phyloP scores from a whole-genome alignment of 2,113 vertebrate genomes.

The Halichoeres trimaculatus region DNA sequence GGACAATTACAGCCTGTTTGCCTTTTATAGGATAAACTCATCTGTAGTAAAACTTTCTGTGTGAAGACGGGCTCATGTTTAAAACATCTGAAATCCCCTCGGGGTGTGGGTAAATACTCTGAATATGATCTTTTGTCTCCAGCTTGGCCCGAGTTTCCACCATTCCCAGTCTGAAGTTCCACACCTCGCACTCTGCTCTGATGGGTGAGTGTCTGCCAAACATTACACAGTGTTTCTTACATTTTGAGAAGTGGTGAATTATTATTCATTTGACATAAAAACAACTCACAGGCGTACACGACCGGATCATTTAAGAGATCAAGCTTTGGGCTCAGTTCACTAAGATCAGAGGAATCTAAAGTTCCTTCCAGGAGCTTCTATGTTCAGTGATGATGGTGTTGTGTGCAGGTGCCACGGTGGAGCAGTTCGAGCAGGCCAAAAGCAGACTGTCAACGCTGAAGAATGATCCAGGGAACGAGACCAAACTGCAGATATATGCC shows the following conservation, averaged over 20 bases:
- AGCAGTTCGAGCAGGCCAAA: constrained; percentile 90
- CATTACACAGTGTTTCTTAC: too few species aligned
- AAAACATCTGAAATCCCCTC: too few species aligned
- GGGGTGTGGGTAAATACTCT: not conserved
- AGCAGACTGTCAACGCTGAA: constrained; percentile 85
- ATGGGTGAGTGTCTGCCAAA: constrained; percentile 80
- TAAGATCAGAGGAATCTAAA: too few species aligned
- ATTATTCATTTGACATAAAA: too few species aligned
- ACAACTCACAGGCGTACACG: too few species aligned
- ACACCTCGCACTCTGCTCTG: constrained; percentile 73
- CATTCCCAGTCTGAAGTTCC: constrained; percentile 73
- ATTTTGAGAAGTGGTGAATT: too few species aligned
- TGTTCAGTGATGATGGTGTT: not conserved
- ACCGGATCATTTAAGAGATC: too few species aligned
- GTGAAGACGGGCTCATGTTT: too few species aligned
- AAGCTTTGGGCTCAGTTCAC: too few species aligned
- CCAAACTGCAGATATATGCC: constrained; percentile 92
- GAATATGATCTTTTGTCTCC: not conserved
- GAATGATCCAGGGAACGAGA: constrained; percentile 90
- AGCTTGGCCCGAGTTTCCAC: constrained; percentile 38
- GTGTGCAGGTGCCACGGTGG: constrained; percentile 71
- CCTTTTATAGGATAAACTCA: too few species aligned
- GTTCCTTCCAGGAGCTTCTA: not conserved
- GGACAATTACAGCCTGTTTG: too few species aligned
- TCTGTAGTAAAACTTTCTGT: too few species aligned